These are phyloP conservation scores for Tricholaema leucomelas DNA, from an alignment of 2,113 vertebrate species.

Conservation along the genomic window DNA sequence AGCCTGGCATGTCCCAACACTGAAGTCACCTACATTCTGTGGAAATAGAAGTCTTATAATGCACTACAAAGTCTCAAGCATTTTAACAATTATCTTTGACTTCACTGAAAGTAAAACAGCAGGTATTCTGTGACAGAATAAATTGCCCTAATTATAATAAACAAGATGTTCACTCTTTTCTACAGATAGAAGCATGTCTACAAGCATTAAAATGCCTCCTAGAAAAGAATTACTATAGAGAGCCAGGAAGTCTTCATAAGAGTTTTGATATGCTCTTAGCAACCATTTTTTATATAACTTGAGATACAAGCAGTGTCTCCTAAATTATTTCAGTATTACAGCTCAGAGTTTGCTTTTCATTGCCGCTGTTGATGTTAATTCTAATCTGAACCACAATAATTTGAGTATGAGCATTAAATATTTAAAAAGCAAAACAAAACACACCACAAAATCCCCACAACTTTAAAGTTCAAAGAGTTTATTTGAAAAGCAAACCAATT, in stretches of 20 bases:
- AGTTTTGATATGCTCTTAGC: background rate
- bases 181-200: background rate
- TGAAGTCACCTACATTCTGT: background rate
- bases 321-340: background rate
- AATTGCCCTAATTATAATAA: background rate
- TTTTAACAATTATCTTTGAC: background rate
- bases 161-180: background rate
- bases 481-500: background rate
- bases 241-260: background rate
- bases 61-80: no score
- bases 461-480: background rate
- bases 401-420: background rate
- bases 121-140: background rate
- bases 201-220: background rate
- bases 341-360: background rate
- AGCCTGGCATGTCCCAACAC: background rate
- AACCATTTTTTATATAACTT: background rate
- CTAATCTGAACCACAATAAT: background rate
- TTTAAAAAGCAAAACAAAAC: background rate
- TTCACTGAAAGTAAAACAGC: background rate
- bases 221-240: background rate
- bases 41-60: background rate
- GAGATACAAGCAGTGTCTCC: background rate
- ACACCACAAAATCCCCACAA: background rate
- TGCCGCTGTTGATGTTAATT: background rate